Evolutionary conservation across 2,113 vertebrate species (phyloP).

Genomic region (Oceanites oceanicus): DNA sequence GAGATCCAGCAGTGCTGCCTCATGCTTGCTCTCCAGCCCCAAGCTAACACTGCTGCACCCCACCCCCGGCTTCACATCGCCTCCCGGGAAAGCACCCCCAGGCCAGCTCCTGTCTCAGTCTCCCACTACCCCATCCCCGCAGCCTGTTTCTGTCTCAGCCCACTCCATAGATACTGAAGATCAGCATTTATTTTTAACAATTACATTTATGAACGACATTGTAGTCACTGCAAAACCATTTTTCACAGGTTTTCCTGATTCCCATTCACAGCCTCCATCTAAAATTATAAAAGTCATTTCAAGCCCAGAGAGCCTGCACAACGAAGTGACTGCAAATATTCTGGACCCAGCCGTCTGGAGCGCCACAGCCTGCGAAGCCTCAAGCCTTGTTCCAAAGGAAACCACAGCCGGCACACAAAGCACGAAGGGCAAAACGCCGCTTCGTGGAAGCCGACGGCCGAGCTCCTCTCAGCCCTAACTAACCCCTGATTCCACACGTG

Average conservation of each 20-base stretch:
- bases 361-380: accelerated
- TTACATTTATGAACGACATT: accelerated
- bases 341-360: accelerated
- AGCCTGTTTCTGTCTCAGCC: background rate
- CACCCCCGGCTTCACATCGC: accelerated
- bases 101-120: background rate
- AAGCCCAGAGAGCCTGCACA: no score
- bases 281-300: background rate
- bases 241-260: background rate
- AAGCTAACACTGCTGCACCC: no score
- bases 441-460: accelerated
- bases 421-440: accelerated
- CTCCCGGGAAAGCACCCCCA: background rate
- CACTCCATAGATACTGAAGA: accelerated
- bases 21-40: background rate
- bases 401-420: background rate
- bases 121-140: no score
- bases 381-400: background rate
- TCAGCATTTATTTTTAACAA: background rate
- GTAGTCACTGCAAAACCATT: background rate
- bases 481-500: no score
- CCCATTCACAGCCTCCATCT: background rate
- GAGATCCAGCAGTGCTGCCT: background rate
- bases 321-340: accelerated
- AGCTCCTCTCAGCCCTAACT: background rate